phyloP scores from a whole-genome alignment of 2,797 vertebrate species.

The Tadarida brasiliensis region DNA sequence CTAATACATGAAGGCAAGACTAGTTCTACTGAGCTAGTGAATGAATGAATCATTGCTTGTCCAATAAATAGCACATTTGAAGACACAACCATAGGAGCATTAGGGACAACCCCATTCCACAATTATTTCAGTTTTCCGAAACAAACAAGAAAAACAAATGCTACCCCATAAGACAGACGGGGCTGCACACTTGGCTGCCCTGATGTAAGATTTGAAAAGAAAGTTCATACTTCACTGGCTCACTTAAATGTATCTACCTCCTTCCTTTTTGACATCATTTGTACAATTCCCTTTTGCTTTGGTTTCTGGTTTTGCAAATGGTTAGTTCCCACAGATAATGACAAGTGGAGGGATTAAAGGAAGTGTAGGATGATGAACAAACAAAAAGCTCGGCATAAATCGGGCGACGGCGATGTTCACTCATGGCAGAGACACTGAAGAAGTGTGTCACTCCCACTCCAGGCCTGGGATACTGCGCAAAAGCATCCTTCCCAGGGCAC shows the following conservation, averaged over 20 bases:
- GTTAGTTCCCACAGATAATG: conserved; percentile 39
- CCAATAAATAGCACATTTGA: background rate
- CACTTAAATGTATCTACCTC: background rate
- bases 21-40: background rate
- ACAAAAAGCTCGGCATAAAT: background rate
- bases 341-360: background rate
- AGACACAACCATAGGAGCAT: background rate
- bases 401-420: background rate
- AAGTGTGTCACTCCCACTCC: background rate
- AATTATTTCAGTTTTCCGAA: background rate
- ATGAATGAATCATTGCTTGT: background rate
- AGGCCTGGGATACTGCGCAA: background rate
- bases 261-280: background rate
- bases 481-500: background rate
- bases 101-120: background rate
- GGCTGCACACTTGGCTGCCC: background rate
- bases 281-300: background rate
- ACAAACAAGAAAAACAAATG: background rate
- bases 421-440: background rate
- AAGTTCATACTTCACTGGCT: background rate
- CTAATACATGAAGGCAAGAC: background rate
- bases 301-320: conserved; percentile 47
- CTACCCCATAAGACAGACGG: background rate
- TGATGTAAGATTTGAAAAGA: background rate
- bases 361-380: background rate